These are phyloP conservation scores for Drepana arcuata DNA, from an alignment of 1,140 invertebrate genomes.

Conservation along the genomic window DNA sequence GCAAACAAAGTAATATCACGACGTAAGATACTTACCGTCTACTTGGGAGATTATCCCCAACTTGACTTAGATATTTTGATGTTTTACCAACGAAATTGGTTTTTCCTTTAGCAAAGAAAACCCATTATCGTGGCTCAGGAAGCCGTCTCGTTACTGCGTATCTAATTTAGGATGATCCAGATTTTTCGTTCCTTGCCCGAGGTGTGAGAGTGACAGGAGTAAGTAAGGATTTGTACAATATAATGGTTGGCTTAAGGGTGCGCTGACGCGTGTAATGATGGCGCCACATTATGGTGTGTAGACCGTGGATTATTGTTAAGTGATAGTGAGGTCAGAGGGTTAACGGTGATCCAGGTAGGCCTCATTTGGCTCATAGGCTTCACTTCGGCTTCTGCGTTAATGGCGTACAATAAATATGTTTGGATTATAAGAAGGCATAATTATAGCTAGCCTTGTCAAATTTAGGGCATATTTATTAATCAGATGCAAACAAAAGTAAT, in stretches of 20 bases:
- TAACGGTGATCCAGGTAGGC: too few relatives aligned
- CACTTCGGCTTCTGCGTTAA: too few relatives aligned
- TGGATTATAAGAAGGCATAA: too few relatives aligned
- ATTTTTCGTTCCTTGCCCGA: constrained; percentile 20
- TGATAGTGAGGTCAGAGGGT: too few relatives aligned
- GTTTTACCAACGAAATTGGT: constrained; percentile 36
- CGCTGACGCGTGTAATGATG: constrained; percentile 8
- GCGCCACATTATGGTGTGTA: constrained; percentile 3
- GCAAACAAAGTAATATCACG: constrained; percentile 23
- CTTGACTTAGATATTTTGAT: constrained; percentile 39
- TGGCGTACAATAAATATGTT: too few relatives aligned
- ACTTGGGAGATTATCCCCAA: constrained; percentile 27
- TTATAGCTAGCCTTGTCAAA: too few relatives aligned
- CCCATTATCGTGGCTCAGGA: constrained; percentile 26
- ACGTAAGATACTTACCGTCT: constrained; percentile 29
- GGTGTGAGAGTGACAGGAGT: constrained; percentile 27
- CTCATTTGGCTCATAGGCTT: too few relatives aligned
- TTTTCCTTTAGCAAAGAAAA: constrained; percentile 33
- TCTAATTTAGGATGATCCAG: constrained; percentile 37
- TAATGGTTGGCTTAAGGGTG: constrained; percentile 15
- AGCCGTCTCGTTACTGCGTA: constrained; percentile 27
- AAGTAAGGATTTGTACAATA: constrained; percentile 22
- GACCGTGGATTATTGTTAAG: too few relatives aligned
- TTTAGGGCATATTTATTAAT: too few relatives aligned
- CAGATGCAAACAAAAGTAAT: too few relatives aligned